A percentile compares a stretch with the other conserved stretches of the same genome.
Evolutionary conservation across 2,888 invertebrate species (phyloP).

Genomic region (Piscicola geometra): DNA sequence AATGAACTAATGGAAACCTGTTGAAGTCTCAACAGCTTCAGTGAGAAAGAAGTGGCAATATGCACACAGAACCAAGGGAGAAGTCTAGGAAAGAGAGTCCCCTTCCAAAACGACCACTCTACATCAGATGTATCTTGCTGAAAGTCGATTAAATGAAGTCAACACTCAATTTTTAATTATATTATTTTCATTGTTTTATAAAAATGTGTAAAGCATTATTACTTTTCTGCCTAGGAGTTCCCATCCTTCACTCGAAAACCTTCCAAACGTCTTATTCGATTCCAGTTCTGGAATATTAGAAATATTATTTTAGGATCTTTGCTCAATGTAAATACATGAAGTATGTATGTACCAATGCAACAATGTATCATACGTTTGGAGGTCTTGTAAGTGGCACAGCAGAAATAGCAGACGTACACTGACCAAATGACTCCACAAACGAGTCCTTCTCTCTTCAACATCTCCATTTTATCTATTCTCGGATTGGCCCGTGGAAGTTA

Average conservation of each 20-base stretch:
- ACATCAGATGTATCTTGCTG: not conserved
- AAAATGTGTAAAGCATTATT: not conserved
- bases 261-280: not conserved
- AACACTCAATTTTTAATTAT: too few species aligned
- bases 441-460: not conserved
- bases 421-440: slow-evolving; percentile 9
- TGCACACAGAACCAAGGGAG: not conserved
- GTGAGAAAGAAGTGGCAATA: not conserved
- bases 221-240: not conserved
- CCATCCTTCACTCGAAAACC: not conserved
- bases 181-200: not conserved
- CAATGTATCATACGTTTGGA: too few species aligned
- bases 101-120: slow-evolving; percentile 3
- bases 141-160: too few species aligned
- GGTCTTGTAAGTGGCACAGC: not conserved
- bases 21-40: too few species aligned
- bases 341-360: too few species aligned
- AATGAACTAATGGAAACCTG: too few species aligned
- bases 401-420: not conserved
- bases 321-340: too few species aligned
- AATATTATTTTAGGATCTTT: too few species aligned
- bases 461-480: not conserved
- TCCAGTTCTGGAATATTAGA: not conserved
- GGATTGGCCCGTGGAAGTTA: too few species aligned
- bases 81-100: not conserved